Percentiles rank a stretch among this genome's conserved stretches.
Conservation (phyloP, 2,797 vertebrate genomes). For the Pelobates cultripes region DNA sequence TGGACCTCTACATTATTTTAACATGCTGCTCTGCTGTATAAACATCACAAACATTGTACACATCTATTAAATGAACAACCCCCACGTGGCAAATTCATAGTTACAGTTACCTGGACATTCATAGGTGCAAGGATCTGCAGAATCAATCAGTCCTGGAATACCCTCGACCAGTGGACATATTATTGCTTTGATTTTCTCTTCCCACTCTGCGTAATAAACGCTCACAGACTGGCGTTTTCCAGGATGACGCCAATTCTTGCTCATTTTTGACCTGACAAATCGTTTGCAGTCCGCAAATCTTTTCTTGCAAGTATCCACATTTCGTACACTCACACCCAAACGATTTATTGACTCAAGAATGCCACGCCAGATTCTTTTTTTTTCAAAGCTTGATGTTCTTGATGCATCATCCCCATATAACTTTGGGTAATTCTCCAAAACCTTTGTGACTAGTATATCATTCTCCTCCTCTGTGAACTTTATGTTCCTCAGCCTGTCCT, state of each 20-base stretch:
- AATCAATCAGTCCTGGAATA: slow-evolving; percentile 37
- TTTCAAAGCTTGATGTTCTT: slow-evolving; percentile 37
- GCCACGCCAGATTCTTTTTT: slow-evolving; percentile 30
- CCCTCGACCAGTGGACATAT: slow-evolving; percentile 24
- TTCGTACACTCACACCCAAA: slow-evolving; percentile 29
- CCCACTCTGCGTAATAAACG: slow-evolving; percentile 39
- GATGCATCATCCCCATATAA: slow-evolving; percentile 39
- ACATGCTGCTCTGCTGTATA: too few species aligned
- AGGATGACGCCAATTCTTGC: slow-evolving; percentile 13
- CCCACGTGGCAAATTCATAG: too few species aligned
- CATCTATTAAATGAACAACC: too few species aligned
- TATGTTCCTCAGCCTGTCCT: slow-evolving; percentile 36
- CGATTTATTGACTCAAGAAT: slow-evolving; percentile 35
- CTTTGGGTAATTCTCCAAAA: slow-evolving; percentile 35
- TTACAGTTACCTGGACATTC: slow-evolving; percentile 30
- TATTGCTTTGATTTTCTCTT: slow-evolving; percentile 33
- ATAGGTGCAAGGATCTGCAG: slow-evolving; percentile 34
- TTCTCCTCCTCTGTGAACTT: slow-evolving; percentile 44
- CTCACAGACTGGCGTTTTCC: slow-evolving; percentile 10
- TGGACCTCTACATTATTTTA: too few species aligned
- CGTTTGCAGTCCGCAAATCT: slow-evolving; percentile 36
- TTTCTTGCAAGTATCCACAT: slow-evolving; percentile 43
- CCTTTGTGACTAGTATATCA: slow-evolving; percentile 34
- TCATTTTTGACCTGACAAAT: slow-evolving; percentile 41
- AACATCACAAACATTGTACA: too few species aligned